A percentile compares a stretch with the other conserved stretches of the same genome.
phyloP scores from a whole-genome alignment of 2,113 vertebrate genomes.

The Castor canadensis region DNA sequence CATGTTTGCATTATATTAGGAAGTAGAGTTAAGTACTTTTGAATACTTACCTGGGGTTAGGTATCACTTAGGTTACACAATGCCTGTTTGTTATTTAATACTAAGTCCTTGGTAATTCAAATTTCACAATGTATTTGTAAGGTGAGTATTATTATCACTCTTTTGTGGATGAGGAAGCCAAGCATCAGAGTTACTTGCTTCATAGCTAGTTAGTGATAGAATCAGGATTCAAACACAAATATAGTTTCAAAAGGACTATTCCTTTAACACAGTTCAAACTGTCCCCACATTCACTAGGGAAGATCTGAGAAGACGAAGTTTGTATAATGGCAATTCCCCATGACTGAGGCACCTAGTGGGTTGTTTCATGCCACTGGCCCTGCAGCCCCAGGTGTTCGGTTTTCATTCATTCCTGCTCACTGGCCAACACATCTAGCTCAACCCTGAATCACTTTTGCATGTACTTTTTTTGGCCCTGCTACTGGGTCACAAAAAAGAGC shows the following conservation, averaged over 20 bases:
- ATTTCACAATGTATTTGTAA: neutral
- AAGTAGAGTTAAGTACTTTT: neutral
- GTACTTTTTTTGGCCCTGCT: neutral
- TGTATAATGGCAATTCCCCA: neutral
- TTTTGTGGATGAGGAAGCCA: slow-evolving; percentile 14
- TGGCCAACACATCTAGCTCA: rapidly evolving
- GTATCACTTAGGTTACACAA: neutral
- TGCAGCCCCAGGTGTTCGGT: neutral
- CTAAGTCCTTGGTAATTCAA: neutral
- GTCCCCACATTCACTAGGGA: neutral
- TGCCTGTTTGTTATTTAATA: neutral
- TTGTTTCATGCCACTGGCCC: neutral
- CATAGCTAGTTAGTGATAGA: neutral
- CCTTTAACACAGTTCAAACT: neutral
- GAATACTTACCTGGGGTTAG: neutral
- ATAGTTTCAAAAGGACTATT: neutral
- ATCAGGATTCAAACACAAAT: neutral
- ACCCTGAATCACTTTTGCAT: neutral
- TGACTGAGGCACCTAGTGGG: neutral
- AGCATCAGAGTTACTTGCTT: neutral
- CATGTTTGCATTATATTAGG: neutral
- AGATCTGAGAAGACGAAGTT: neutral
- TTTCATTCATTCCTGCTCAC: neutral
- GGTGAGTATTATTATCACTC: neutral
- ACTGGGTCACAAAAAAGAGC: neutral